Evolutionary conservation across 2,797 vertebrate genomes (phyloP).

Genomic region (Phalanger gymnotis): DNA sequence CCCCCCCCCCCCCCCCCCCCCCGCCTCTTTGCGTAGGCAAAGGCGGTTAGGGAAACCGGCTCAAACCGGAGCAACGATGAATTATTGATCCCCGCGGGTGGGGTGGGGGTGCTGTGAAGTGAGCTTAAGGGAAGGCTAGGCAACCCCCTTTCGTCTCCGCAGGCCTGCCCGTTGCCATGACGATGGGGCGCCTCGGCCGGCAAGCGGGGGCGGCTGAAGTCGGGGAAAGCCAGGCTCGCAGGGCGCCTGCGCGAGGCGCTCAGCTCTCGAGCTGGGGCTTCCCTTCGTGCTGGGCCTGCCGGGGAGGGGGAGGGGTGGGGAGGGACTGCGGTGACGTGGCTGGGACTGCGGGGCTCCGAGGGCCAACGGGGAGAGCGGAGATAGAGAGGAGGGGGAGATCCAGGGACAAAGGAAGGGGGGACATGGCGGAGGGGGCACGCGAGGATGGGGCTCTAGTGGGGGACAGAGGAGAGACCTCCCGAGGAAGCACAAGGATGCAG

Average conservation of each 20-base stretch:
- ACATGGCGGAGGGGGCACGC: background rate
- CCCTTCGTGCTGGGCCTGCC: background rate
- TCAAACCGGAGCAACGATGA: constrained; percentile 58
- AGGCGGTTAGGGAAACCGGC: constrained; percentile 66
- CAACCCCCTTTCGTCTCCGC: constrained; percentile 31
- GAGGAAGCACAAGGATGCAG: background rate
- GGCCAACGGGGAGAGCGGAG: background rate
- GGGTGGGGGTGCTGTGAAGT: constrained; percentile 35
- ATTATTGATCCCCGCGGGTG: constrained; percentile 20
- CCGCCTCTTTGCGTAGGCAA: no score
- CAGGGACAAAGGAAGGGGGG: background rate
- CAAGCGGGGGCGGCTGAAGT: constrained; percentile 22
- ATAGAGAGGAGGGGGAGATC: background rate
- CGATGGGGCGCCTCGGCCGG: constrained; percentile 67
- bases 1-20: no score
- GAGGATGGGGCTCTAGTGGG: background rate
- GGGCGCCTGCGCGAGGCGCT: constrained; percentile 58
- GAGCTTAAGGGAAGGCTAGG: constrained; percentile 58
- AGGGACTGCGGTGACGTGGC: background rate
- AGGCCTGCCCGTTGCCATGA: constrained; percentile 66
- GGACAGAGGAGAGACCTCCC: background rate
- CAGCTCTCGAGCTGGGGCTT: constrained; percentile 52
- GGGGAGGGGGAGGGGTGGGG: background rate
- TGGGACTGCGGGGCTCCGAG: background rate
- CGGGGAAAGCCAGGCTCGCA: constrained; percentile 26